Evolutionary conservation across 2,113 vertebrate genomes (phyloP).

Genomic region (Pterocles burchelli): DNA sequence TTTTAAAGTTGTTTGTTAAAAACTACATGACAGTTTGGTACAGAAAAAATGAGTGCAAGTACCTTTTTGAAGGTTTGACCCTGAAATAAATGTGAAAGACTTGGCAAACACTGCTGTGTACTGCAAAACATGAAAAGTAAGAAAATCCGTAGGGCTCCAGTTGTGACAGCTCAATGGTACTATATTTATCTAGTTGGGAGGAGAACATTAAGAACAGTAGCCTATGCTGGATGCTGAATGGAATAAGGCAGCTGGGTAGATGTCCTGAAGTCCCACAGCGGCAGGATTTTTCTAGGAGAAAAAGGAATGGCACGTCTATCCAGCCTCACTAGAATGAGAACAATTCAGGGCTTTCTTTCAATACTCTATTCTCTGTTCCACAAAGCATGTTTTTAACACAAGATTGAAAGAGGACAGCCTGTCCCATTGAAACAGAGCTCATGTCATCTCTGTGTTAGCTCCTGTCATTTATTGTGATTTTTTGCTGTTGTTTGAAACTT

Average conservation of each 20-base stretch:
- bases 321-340: not conserved
- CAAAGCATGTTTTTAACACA: not conserved
- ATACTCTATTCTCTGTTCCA: not conserved
- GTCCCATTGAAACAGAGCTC: not conserved
- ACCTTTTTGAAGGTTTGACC: not conserved
- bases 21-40: not conserved
- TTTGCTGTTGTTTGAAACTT: slow-evolving; percentile 23
- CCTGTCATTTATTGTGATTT: not conserved
- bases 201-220: not conserved
- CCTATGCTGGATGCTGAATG: not conserved
- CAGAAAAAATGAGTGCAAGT: not conserved
- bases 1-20: not conserved
- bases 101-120: not conserved
- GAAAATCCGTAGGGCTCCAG: not conserved
- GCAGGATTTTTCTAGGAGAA: not conserved
- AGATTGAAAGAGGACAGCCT: not conserved
- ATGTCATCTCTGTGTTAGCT: not conserved
- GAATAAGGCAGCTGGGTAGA: not conserved
- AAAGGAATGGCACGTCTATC: not conserved
- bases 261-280: not conserved
- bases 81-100: not conserved
- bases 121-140: not conserved
- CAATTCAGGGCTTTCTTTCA: not conserved
- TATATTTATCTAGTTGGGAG: not conserved
- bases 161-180: not conserved